Evolutionary conservation across 64 coral and sea anemone species (phyloP).

Genomic region (Hydrozoanthus tunicans): DNA sequence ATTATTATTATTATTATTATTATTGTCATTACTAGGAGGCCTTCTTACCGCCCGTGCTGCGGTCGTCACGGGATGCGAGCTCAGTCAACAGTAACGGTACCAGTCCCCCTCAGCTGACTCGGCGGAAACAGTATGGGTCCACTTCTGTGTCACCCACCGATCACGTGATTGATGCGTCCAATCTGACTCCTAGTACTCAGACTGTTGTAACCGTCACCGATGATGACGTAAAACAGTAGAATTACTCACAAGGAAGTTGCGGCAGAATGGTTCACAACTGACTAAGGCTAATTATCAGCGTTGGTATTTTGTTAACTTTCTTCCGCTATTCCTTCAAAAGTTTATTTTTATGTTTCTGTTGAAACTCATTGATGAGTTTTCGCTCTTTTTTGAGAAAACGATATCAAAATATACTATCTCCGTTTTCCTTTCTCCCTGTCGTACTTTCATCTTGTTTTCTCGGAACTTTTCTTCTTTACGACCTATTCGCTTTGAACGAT

Average conservation of each 20-base stretch:
- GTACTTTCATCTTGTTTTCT: no score
- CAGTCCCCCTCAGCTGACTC: slow-evolving; percentile 79
- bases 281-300: no score
- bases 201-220: slow-evolving; percentile 78
- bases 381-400: no score
- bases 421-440: no score
- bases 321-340: no score
- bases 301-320: no score
- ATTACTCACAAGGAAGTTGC: neutral
- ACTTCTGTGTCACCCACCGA: slow-evolving; percentile 49
- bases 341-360: no score
- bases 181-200: slow-evolving; percentile 79
- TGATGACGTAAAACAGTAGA: slow-evolving; percentile 53
- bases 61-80: slow-evolving; percentile 60
- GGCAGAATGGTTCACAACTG: no score
- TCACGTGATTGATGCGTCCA: slow-evolving; percentile 90
- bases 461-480: no score
- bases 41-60: slow-evolving; percentile 90
- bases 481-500: no score
- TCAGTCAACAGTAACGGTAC: slow-evolving; percentile 39
- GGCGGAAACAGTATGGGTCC: slow-evolving; percentile 82
- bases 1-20: neutral
- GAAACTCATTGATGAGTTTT: no score
- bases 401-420: no score
- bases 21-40: slow-evolving; percentile 73